Base-by-base conservation (phyloP, 2,888 invertebrate genomes). In the Xestoiulus laeticollis region DNA sequence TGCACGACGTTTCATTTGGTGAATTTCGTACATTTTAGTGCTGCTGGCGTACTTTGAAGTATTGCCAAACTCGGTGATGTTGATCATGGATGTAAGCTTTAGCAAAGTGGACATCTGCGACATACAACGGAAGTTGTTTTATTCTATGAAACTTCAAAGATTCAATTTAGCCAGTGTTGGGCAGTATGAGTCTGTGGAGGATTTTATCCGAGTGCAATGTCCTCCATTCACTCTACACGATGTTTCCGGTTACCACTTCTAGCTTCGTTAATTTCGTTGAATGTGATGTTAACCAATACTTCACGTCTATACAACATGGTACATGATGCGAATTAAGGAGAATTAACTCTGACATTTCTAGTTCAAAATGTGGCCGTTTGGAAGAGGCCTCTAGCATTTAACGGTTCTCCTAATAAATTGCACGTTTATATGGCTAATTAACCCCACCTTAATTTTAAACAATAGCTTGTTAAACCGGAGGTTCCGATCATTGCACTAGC, bases 291-390 rank as follows among this genome's bases (percentile, higher is more conserved):
- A n/a, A 68, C 22, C 68, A 68, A n/a, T 22, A 68, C 68, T 68
- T 68, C 22, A 26, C 68, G 68, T 68, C 68, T 6, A 22, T 26
- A 10, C 68, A 68, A 68, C 68, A 68, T 68, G 68, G 68, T n/a
- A 22, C 68, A 68, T 26, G 68, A n/a, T n/a, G 22, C 22, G 68
- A 68, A 68, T 68, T 68, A 68, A 8, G 5, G 68, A 68, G 68
- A 68, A 26, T 68, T 68, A 68, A 68, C 68, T 68, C 26, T 22
- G 26, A 22, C 68, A n/a, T 68, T 68, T 22, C 22, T 68, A n/a
- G 22, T 68, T 59, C 59, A 19, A 59, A 59, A 19, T 59, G 59
- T n/a, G 59, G 59, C n/a, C n/a, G 68, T 68, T 68, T 68, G n/a
- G n/a, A 59, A 68, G 26, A 78, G 78, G 48, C 48, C 38, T 8